Percentiles rank a stretch among this genome's conserved stretches.
phyloP scores from a whole-genome alignment of 2,888 invertebrate genomes.

The Emesis russula region DNA sequence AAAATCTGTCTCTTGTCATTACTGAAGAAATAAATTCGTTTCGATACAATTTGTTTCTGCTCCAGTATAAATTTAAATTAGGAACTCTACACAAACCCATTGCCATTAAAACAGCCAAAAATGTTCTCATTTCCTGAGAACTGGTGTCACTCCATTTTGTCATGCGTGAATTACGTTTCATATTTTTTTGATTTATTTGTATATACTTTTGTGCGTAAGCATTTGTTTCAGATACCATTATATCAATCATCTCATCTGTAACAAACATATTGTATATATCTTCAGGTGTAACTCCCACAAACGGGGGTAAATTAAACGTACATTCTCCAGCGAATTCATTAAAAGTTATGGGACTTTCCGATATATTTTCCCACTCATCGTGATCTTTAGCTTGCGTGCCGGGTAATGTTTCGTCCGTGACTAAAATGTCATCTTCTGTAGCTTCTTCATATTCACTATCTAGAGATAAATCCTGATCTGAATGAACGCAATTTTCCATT shows the following conservation, averaged over 20 bases:
- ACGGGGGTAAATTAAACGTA: conserved; percentile 67
- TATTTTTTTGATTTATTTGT: conserved; percentile 40
- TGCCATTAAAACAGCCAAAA: conserved; percentile 60
- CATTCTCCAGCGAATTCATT: conserved; percentile 70
- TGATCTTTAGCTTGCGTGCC: conserved; percentile 59
- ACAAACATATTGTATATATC: conserved; percentile 65
- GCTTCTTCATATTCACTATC: conserved; percentile 36
- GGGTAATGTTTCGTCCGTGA: conserved; percentile 50
- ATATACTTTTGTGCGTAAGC: conserved; percentile 67
- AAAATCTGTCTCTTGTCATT: conserved; percentile 71
- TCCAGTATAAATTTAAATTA: conserved; percentile 59
- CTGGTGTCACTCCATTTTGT: conserved; percentile 51
- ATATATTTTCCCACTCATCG: conserved; percentile 78
- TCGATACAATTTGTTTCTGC: conserved; percentile 60
- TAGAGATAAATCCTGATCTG: conserved; percentile 66
- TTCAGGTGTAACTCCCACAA: conserved; percentile 42
- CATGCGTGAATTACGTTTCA: conserved; percentile 73
- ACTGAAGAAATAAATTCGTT: conserved; percentile 66
- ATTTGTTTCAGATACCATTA: conserved; percentile 72
- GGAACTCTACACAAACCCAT: conserved; percentile 65
- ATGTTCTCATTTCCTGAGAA: conserved; percentile 62
- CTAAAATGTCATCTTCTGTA: conserved; percentile 65
- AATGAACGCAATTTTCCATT: conserved; percentile 61
- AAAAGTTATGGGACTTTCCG: conserved; percentile 63
- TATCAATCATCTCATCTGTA: conserved; percentile 53